These are phyloP conservation scores for Zygogramma bicolorata DNA, from an alignment of 2,888 invertebrate species.

Conservation along the genomic window DNA sequence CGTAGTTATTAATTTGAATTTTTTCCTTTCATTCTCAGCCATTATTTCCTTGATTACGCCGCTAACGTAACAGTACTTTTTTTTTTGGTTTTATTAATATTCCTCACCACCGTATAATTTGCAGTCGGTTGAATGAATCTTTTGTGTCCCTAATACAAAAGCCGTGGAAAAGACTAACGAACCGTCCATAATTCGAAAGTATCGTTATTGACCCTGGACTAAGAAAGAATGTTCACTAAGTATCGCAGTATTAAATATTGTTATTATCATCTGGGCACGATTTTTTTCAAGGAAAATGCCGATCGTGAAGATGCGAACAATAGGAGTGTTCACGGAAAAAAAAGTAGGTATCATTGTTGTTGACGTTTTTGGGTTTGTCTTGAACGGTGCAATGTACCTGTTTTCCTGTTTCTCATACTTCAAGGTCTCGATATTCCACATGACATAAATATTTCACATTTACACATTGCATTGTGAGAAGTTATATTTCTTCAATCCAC, in stretches of 20 bases:
- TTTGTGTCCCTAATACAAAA: not conserved
- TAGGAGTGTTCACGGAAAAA: not conserved
- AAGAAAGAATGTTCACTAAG: not conserved
- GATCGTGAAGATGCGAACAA: conserved; percentile 2
- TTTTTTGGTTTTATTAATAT: not conserved
- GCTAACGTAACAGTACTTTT: conserved; percentile 3
- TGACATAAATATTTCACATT: too few species aligned
- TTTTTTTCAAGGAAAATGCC: not conserved
- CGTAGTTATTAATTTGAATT: not conserved
- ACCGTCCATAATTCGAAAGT: conserved; percentile 8
- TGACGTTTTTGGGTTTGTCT: not conserved
- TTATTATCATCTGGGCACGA: not conserved
- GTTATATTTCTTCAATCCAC: too few species aligned
- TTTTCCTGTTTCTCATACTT: too few species aligned
- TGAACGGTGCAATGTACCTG: not conserved
- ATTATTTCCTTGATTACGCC: conserved; percentile 11
- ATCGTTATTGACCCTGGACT: conserved; percentile 7
- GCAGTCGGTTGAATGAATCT: not conserved
- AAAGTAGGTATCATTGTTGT: not conserved
- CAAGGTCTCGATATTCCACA: too few species aligned
- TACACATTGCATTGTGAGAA: too few species aligned
- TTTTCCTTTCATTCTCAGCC: not conserved
- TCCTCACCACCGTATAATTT: not conserved
- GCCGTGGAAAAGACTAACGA: conserved; percentile 9
- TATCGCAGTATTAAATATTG: not conserved